Evolutionary conservation across 2,888 invertebrate species (phyloP), one percentile per base, ranked within the genome.

Genomic region (Ischnura elegans): DNA sequence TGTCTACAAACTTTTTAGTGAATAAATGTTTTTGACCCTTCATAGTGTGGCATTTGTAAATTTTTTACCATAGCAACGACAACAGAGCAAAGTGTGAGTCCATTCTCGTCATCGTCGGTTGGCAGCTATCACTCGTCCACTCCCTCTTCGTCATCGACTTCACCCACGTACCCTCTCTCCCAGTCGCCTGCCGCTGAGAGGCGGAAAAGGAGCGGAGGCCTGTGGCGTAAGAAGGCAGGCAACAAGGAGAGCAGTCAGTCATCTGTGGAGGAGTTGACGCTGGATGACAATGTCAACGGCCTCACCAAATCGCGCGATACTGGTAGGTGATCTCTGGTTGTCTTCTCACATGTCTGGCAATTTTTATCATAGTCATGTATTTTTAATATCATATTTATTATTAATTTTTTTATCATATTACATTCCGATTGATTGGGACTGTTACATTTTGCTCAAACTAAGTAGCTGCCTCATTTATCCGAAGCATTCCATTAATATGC

Each of bases 81-180:
- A 16, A 97, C 97, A 8, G 96, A 96, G 95, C 96, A 96, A 93
- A 97, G 97, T 94, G 96, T 96, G 25, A 97, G 97, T 94, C 96
- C 97, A 10, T 95, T 96, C 93, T 97, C 97, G 5, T 96, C 96
- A 13, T 96, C 97, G 0, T 95, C 96, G 0, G 90, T 90, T 42
- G 90, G 90, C 90, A 90, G 90, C 43, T 90, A 43, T 29, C 55
- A 93, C 85, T 85, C 90, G 3, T 90, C 90, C 8, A 90, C 90
- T 43, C 90, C 90, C 0, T 90, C 90, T 0, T 94, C 94, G 10
- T 94, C 94, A 42, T 93, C 94, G 29, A 42, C 94, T 25, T 94
- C 94, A 8, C 94, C 94, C 0, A 87, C 90, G 1, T 61, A 55
- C 61, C 61, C 90, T 16, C 90, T 90, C 36, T 43, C 61, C 36